These are phyloP conservation scores for Clistopyga incitator DNA, from an alignment of 2,888 invertebrate species.

Conservation along the genomic window DNA sequence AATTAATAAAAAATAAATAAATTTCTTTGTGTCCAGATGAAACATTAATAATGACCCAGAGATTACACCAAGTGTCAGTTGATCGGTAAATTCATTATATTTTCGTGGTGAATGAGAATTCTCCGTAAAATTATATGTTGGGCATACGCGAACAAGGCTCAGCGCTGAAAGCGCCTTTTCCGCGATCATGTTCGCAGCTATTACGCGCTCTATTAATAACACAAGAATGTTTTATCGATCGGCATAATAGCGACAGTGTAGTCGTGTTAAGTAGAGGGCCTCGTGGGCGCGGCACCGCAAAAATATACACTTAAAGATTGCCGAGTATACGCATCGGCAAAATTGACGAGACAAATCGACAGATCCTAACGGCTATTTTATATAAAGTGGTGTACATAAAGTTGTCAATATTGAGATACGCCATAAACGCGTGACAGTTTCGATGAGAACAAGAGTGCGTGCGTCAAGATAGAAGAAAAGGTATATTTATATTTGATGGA, in stretches of 20 bases:
- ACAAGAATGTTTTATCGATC: slow-evolving; percentile 28
- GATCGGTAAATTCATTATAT: neutral
- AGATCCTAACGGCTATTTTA: slow-evolving; percentile 12
- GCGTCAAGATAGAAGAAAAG: slow-evolving; percentile 11
- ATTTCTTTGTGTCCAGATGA: too few species aligned
- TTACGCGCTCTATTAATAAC: slow-evolving; percentile 34
- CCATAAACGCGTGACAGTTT: slow-evolving; percentile 30
- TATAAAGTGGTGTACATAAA: slow-evolving; percentile 14
- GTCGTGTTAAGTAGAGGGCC: neutral
- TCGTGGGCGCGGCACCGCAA: neutral
- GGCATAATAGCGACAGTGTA: slow-evolving; percentile 42
- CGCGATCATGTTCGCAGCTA: slow-evolving; percentile 17
- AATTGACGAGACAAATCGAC: slow-evolving; percentile 55
- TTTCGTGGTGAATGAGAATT: neutral
- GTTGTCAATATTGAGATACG: slow-evolving; percentile 44
- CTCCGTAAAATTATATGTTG: neutral
- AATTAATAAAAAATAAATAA: too few species aligned
- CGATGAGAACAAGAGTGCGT: slow-evolving; percentile 21
- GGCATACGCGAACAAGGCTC: neutral
- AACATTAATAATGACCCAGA: too few species aligned
- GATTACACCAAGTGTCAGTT: neutral
- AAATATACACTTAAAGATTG: slow-evolving; percentile 27
- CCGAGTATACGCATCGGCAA: slow-evolving; percentile 10
- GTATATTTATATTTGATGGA: slow-evolving; percentile 18
- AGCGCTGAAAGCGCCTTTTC: neutral